Percentiles rank a stretch among this genome's conserved stretches.
Conservation (phyloP, 37 sponge, comb jelly and placozoan genomes). For the Spongilla lacustris region DNA sequence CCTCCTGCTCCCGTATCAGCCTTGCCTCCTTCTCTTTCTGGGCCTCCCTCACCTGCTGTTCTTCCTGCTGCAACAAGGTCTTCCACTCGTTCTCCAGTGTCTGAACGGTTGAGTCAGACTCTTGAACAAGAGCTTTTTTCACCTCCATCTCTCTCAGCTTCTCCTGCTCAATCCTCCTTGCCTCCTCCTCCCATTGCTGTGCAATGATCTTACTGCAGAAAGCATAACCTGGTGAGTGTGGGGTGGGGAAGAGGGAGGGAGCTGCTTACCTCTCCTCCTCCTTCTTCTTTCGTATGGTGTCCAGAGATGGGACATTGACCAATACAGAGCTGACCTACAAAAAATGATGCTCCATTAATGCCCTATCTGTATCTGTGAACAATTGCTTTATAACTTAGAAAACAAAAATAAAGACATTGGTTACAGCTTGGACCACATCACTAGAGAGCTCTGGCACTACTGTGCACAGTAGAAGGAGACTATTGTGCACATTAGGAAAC, state of each 20-base stretch:
- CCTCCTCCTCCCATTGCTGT: not conserved
- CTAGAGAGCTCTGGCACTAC: too few relatives aligned
- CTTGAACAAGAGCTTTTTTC: not conserved
- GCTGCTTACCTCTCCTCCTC: not conserved
- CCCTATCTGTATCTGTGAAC: too few relatives aligned
- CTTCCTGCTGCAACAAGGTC: slow-evolving; percentile 18
- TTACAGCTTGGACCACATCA: too few relatives aligned
- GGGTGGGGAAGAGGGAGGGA: not conserved
- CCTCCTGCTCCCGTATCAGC: slow-evolving; percentile 41
- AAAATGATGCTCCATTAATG: not conserved
- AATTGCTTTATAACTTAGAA: too few relatives aligned
- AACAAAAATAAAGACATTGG: too few relatives aligned
- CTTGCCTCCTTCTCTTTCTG: slow-evolving; percentile 48
- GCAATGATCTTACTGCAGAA: not conserved
- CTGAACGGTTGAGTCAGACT: not conserved
- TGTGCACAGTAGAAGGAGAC: too few relatives aligned
- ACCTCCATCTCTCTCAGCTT: not conserved
- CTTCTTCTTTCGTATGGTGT: not conserved
- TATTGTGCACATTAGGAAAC: too few relatives aligned
- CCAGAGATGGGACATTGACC: not conserved
- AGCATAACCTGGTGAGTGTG: not conserved
- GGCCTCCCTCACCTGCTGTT: slow-evolving; percentile 31
- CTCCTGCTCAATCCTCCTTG: not conserved
- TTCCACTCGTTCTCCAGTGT: slow-evolving; percentile 1
- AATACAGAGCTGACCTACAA: not conserved